phyloP scores from a whole-genome alignment of 2,888 invertebrate genomes.

The Dolichopus griseipennis region DNA sequence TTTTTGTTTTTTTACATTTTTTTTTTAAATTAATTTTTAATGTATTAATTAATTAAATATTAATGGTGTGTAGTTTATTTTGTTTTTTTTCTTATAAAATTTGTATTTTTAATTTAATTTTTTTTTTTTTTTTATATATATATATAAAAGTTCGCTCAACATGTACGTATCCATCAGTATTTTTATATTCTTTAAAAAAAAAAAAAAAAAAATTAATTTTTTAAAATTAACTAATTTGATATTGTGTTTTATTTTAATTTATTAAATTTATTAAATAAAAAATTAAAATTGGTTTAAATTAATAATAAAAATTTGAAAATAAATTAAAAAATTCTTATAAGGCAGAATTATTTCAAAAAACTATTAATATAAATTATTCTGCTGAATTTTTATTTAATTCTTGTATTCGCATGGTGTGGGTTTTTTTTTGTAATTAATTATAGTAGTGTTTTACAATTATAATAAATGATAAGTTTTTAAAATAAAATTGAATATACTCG shows the following conservation, averaged over 20 bases:
- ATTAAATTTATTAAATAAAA: not conserved
- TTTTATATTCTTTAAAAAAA: not conserved
- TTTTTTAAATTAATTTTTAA: not conserved
- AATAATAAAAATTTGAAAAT: not conserved
- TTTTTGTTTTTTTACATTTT: too few relatives aligned
- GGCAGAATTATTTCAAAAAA: not conserved
- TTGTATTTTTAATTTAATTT: not conserved
- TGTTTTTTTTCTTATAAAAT: not conserved
- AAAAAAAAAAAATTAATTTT: too few relatives aligned
- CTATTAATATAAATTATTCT: not conserved
- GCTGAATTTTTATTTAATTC: not conserved
- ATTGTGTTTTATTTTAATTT: not conserved
- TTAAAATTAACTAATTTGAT: not conserved
- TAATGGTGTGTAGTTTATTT: not conserved
- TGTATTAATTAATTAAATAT: too few relatives aligned
- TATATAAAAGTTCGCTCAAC: not conserved
- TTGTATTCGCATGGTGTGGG: slow-evolving; percentile 8
- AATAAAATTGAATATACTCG: too few relatives aligned
- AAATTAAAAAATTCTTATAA: not conserved
- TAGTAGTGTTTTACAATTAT: too few relatives aligned
- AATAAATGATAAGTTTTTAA: too few relatives aligned
- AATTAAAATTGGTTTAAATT: not conserved
- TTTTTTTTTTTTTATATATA: not conserved
- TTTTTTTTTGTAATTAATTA: not conserved
- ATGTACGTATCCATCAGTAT: not conserved